phyloP scores from a whole-genome alignment of 2,797 vertebrate species.

The Apogon hyalosoma region DNA sequence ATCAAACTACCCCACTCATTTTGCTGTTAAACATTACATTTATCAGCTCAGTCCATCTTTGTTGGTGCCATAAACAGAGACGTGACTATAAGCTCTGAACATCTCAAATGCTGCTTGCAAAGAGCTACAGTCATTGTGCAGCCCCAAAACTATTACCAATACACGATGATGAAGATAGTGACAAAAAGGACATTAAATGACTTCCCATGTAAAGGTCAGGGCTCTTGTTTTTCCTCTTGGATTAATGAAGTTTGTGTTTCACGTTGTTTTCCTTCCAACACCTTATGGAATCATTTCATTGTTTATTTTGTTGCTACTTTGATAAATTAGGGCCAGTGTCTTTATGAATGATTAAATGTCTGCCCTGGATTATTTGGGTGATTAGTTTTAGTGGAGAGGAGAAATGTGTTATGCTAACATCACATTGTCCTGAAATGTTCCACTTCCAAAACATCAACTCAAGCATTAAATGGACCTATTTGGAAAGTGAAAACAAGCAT shows the following conservation, averaged over 20 bases:
- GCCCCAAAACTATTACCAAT: not conserved
- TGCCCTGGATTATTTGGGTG: too few species aligned
- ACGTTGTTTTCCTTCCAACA: too few species aligned
- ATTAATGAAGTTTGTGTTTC: too few species aligned
- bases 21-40: conserved; percentile 29
- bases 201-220: not conserved
- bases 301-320: not conserved
- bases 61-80: conserved; percentile 33
- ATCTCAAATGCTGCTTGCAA: conserved; percentile 10
- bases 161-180: not conserved
- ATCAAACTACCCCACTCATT: conserved; percentile 29
- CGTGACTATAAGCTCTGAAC: not conserved
- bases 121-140: not conserved
- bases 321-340: conserved; percentile 3
- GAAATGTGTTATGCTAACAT: too few species aligned
- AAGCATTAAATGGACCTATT: too few species aligned
- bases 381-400: conserved; percentile 2
- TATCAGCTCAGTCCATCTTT: conserved; percentile 20
- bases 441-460: too few species aligned
- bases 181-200: too few species aligned
- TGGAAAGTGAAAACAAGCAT: too few species aligned
- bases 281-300: not conserved
- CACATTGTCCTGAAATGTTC: too few species aligned
- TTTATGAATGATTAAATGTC: too few species aligned
- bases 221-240: not conserved